Conservation (phyloP, 2,888 invertebrate species). For the Drosophila cognata region DNA sequence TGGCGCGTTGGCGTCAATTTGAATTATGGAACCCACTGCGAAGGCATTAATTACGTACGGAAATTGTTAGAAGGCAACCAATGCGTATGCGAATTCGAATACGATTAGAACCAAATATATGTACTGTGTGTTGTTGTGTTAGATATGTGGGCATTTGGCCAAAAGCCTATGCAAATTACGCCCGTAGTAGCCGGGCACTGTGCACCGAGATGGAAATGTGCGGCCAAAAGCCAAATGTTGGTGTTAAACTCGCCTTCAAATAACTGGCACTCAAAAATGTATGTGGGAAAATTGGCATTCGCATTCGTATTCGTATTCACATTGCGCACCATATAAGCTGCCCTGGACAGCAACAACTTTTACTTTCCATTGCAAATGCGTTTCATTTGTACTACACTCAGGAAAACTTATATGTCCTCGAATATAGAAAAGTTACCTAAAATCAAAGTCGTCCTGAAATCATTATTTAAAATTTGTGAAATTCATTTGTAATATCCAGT, state of each 20-base stretch:
- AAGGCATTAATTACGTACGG: conserved; percentile 71
- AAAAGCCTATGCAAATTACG: conserved; percentile 70
- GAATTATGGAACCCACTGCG: conserved; percentile 54
- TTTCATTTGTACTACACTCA: conserved; percentile 39
- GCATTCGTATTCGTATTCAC: conserved; percentile 66
- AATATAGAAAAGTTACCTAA: neutral
- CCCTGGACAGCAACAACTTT: conserved; percentile 74
- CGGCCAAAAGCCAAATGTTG: conserved; percentile 66
- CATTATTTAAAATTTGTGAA: neutral
- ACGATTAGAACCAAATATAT: conserved; percentile 58
- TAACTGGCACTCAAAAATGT: conserved; percentile 58
- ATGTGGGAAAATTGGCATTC: conserved; percentile 77
- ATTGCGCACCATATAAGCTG: conserved; percentile 69
- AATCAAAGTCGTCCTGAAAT: neutral
- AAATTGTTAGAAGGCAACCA: conserved; percentile 58
- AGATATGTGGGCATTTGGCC: conserved; percentile 60
- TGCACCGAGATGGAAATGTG: conserved; percentile 42
- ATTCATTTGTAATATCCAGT: neutral
- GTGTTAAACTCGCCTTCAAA: conserved; percentile 67
- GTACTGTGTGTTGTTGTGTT: conserved; percentile 26
- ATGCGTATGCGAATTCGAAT: conserved; percentile 9
- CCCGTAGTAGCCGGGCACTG: conserved; percentile 27
- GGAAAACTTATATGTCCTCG: neutral
- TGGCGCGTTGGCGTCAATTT: conserved; percentile 77
- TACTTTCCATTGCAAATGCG: conserved; percentile 74